These are phyloP conservation scores for Berghia stephanieae DNA, from an alignment of 1,140 invertebrate species.

Conservation along the genomic window DNA sequence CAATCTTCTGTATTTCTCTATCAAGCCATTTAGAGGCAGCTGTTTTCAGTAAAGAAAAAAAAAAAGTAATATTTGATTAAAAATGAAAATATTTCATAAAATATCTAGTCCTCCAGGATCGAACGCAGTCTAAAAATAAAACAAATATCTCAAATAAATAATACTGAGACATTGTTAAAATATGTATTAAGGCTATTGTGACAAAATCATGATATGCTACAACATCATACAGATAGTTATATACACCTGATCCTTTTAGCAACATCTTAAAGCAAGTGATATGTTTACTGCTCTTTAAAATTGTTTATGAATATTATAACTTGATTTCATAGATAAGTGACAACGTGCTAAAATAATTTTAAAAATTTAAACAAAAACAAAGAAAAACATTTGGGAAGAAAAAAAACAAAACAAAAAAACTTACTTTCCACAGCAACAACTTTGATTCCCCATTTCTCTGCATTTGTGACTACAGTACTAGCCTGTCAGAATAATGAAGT, in stretches of 20 bases:
- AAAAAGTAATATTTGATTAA: not conserved
- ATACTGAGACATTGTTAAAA: not conserved
- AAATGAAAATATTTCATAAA: not conserved
- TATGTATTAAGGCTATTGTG: not conserved
- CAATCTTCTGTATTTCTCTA: slow-evolving; percentile 46
- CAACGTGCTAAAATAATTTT: not conserved
- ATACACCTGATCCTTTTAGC: no score
- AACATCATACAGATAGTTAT: no score
- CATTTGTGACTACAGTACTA: slow-evolving; percentile 49
- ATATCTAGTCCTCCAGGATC: not conserved
- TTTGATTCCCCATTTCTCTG: slow-evolving; percentile 54
- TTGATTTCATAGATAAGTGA: not conserved
- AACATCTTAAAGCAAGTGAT: no score
- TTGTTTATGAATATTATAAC: not conserved
- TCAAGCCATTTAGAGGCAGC: slow-evolving; percentile 54
- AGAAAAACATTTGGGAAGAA: not conserved
- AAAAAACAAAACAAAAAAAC: not conserved
- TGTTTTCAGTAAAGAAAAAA: no score
- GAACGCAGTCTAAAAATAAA: not conserved
- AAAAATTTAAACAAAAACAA: not conserved
- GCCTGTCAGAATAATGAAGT: slow-evolving; percentile 42
- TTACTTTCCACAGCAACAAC: slow-evolving; percentile 51
- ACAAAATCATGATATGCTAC: no score
- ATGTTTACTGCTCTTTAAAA: no score
- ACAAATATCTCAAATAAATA: not conserved